Evolutionary conservation across 2,888 invertebrate species (phyloP), one percentile per base, ranked within the genome.

Genomic region (Adelphocoris suturalis): DNA sequence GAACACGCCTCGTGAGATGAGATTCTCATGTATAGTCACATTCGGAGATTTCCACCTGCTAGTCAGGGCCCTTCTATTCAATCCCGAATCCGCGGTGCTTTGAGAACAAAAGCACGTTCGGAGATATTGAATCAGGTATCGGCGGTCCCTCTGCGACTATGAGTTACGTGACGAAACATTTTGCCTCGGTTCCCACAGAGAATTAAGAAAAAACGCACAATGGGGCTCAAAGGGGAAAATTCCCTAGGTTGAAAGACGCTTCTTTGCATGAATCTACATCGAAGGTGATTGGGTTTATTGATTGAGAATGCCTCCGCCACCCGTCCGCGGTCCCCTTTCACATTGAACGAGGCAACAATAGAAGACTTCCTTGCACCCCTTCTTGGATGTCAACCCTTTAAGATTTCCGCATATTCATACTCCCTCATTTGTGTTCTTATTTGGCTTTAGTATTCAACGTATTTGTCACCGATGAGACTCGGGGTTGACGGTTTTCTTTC

Each of bases 201-300:
- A 85, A 85, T 85, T 85, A 85, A 52, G 37, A 57, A 55, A 27
- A 55, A 37, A 55, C 28, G 27, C 19, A 37, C 85, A 48, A 55
- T 46, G 85, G 37, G 75, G 19, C n/a, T n/a, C 37, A 23, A 68
- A n/a, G 37, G 55, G 47, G 75, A 47, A 28, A 75, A 68, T 47
- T 47, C 75, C 9, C n/a, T 4, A n/a, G 48, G 23, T 75, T 82
- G 48, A 52, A 52, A 82, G 55, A 52, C 23, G 75, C 14, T 16
- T 82, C 86, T 86, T 75, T 86, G 86, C 86, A 86, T 86, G 86
- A 86, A 75, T 86, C 86, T 86, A 86, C 86, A 86, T 86, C 75
- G 75, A 46, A 47, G 52, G 47, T 75, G 75, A 86, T 86, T 75
- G 86, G 48, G 68, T 75, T 75, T 86, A 86, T 86, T 75, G 86